Conservation (phyloP, 2,113 vertebrate species). For the Cyprinus carpio region DNA sequence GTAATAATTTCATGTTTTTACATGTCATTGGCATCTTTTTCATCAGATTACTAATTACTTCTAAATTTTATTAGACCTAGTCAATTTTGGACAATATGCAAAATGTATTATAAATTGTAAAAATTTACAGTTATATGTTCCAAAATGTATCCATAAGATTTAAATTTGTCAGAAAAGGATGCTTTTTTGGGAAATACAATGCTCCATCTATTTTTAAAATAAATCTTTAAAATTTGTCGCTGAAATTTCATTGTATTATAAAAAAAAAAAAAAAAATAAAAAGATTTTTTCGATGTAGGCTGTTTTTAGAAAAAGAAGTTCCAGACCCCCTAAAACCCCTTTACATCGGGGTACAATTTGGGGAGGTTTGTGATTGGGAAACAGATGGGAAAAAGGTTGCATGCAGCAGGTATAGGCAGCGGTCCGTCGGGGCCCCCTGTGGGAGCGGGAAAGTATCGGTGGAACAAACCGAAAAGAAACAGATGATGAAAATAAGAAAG, state of each 20-base stretch:
- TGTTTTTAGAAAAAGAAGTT: conserved; percentile 81
- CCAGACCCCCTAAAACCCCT: conserved; percentile 69
- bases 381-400: conserved; percentile 88
- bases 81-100: not conserved
- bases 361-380: conserved; percentile 88
- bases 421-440: conserved; percentile 45
- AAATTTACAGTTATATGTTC: not conserved
- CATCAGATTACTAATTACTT: too few relatives aligned
- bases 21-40: too few relatives aligned
- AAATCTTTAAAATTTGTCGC: too few relatives aligned
- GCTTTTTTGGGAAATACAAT: not conserved
- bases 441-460: not conserved
- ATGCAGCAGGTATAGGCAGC: conserved; percentile 83
- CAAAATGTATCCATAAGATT: not conserved
- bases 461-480: conserved; percentile 34
- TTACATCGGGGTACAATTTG: conserved; percentile 82
- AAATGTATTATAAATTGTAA: not conserved
- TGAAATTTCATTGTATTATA: not conserved
- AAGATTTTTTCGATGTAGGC: conserved; percentile 74
- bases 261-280: too few relatives aligned
- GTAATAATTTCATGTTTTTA: too few relatives aligned
- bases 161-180: not conserved
- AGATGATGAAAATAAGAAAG: conserved; percentile 13
- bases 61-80: not conserved
- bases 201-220: too few relatives aligned